These are phyloP conservation scores for Sarcophilus harrisii DNA, from an alignment of 2,797 vertebrate genomes.

Conservation along the genomic window DNA sequence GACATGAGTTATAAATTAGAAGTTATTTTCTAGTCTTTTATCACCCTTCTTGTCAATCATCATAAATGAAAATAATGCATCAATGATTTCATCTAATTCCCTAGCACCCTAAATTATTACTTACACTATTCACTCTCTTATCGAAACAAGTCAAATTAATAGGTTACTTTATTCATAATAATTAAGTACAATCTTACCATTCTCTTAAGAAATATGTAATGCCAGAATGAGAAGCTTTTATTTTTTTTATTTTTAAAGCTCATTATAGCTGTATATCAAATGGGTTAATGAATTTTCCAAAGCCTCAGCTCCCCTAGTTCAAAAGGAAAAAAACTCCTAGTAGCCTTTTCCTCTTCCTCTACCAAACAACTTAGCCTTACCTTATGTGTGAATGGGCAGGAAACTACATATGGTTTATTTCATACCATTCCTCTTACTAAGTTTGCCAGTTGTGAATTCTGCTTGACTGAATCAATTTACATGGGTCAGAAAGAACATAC, in stretches of 20 bases:
- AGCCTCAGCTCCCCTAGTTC: background rate
- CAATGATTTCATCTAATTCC: constrained; percentile 38
- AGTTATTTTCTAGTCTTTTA: background rate
- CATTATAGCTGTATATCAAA: background rate
- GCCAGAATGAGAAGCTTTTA: constrained; percentile 52
- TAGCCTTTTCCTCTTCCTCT: background rate
- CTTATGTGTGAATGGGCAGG: background rate
- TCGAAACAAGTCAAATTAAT: background rate
- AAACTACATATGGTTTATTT: background rate
- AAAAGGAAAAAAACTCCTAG: background rate
- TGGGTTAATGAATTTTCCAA: background rate
- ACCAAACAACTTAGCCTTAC: background rate
- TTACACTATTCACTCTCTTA: background rate
- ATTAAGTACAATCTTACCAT: background rate
- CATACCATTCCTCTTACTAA: background rate
- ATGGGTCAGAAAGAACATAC: background rate
- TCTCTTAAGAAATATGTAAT: background rate
- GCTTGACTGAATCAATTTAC: background rate
- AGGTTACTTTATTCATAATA: background rate
- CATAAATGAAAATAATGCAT: constrained; percentile 13
- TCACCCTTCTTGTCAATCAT: constrained; percentile 13
- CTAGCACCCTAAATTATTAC: background rate
- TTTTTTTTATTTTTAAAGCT: background rate
- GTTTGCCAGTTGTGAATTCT: background rate
- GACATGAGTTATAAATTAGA: constrained; percentile 16